Conservation (phyloP, 1,140 invertebrate species). For the Drosophila melanica region DNA sequence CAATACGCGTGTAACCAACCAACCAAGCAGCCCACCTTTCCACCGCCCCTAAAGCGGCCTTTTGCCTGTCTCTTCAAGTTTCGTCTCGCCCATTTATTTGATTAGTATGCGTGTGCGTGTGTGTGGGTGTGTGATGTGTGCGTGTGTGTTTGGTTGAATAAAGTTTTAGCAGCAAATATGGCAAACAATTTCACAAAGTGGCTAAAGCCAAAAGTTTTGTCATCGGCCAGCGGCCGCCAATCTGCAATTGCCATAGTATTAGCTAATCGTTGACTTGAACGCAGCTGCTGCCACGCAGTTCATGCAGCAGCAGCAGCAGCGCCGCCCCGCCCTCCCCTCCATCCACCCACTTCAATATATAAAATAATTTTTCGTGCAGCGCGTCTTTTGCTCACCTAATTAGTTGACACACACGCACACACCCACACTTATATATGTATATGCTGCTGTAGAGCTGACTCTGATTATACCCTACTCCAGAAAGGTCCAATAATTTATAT, state of each 20-base stretch:
- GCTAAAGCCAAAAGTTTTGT: conserved; percentile 68
- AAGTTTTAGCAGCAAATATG: conserved; percentile 78
- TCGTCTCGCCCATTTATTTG: conserved; percentile 65
- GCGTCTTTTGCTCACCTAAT: conserved; percentile 42
- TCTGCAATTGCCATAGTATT: conserved; percentile 53
- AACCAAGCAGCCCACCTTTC: no score
- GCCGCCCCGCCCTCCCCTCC: no score
- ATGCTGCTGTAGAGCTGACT: not conserved
- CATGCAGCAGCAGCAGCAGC: not conserved
- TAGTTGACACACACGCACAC: conserved; percentile 23
- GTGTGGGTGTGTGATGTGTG: conserved; percentile 30
- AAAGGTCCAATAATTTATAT: not conserved
- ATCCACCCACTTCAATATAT: not conserved
- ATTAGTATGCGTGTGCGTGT: conserved; percentile 52
- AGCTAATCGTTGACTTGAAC: conserved; percentile 71
- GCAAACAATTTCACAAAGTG: conserved; percentile 82
- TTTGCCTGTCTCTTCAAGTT: conserved; percentile 28
- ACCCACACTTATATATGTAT: not conserved
- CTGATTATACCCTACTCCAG: not conserved
- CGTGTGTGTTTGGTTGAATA: conserved; percentile 38
- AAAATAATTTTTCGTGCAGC: not conserved
- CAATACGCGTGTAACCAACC: conserved; percentile 45
- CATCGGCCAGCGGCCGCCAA: conserved; percentile 54
- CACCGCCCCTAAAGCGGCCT: not conserved
- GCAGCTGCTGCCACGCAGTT: conserved; percentile 2